Base-by-base conservation (phyloP, 1,140 invertebrate species). In the Heterodera schachtii region DNA sequence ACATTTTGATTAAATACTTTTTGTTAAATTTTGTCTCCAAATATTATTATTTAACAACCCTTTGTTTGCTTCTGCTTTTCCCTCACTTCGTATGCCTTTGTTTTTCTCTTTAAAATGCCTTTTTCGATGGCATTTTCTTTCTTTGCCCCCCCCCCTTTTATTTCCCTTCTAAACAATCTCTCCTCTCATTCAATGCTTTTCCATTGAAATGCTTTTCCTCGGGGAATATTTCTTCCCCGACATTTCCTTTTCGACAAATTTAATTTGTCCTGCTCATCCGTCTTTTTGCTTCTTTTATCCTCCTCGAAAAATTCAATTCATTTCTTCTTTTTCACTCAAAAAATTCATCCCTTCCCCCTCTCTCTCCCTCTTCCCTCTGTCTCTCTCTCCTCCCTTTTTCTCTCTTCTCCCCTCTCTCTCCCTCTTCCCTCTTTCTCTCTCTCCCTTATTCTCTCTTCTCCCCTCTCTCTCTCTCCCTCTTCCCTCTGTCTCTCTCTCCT, bases 231-330 rank as follows among this genome's bases (percentile, higher is more conserved):
- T 19, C 57, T 3, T 16, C 57, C 57, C 4, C 57, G 57, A 19
- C 57, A 64, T 64, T 64, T 19, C 13, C 57, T 74, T 75, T 13
- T 13, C 4, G 31, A 75, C 44, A 57, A 47, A 75, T 75, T 75
- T 11, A 75, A 57, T 75, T 52, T 75, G 49, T 75, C 41, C 43
- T 49, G 13, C 60, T 75, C 31, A 44, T 46, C 16, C 31, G 49
- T 47, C 44, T 44, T 43, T 31, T 79, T 31, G 31, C 31, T 31
- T 31, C 13, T 44, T 70, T 19, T 11, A 60, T 16, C 16, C 16
- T 46, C 19, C 31, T 52, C 44, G 7, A 76, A 31, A n/a, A 76
- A 47, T 76, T n/a, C 47, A 75, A 73, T 78, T 21, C 64, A 13
- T 75, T 78, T 67, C 52, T n/a, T 78, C 57, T 73, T 31, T 31